Evolutionary conservation across 2,113 vertebrate species (phyloP), one percentile per base, ranked within the genome.

Genomic region (Istiophorus platypterus): DNA sequence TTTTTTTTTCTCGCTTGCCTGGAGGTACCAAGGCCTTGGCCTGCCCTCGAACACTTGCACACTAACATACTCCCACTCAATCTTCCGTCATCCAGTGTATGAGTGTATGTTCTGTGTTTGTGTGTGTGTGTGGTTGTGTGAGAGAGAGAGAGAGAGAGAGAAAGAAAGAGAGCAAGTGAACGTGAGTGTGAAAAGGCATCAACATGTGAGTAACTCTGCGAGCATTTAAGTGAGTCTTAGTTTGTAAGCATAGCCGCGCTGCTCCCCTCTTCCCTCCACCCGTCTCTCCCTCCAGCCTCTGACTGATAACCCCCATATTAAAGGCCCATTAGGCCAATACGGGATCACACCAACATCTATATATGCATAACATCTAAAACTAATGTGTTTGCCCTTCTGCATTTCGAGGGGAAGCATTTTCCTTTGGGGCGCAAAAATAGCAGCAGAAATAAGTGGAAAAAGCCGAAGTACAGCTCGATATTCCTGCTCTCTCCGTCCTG

Each of bases 31-130:
- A 84, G 76, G 86, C 86, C 91, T 80, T 54, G 66, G 80, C 72
- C 82, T 89, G 81, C 84, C 90, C 89, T 91, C 73, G 72, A 70
- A 82, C 90, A 77, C 31, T 4, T 6, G 6, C 31, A 34, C 31
- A 34, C 31, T 4, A 3, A 34, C 79, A 70, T 68, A 78, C 90
- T 78, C 91, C 89, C 88, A 89, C 89, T 81, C 91, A 72, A 26
- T 57, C 76, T 84, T 34, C 88, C 82, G 73, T 83, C 84, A 82
- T 74, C 80, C 80, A 59, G 20, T 9, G 39, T 62, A 51, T 57
- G 10, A 9, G 13, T 51, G 75, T 62, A 61, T 68, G 73, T 63
- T 63, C 17, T 9, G 39, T 58, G 56, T 57, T 8, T 14, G 13
- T 56, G 75, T 57, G 66, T 72, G 73, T 59, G 51, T 72, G 72